These are phyloP conservation scores for Cydia amplana DNA, from an alignment of 1,140 invertebrate species.

Conservation along the genomic window DNA sequence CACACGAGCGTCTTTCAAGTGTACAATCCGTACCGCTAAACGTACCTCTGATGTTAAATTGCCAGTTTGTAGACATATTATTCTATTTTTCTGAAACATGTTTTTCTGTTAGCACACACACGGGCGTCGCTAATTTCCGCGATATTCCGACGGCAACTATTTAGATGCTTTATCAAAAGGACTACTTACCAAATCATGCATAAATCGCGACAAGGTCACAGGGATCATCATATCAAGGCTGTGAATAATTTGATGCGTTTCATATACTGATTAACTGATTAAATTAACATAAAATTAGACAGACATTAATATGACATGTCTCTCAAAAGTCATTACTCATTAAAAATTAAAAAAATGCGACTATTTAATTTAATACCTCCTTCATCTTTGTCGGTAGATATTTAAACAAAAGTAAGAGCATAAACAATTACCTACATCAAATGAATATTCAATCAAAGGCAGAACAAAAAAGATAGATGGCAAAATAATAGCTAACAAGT, in stretches of 20 bases:
- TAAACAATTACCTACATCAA: conserved; percentile 38
- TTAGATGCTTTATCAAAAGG: not conserved
- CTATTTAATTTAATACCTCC: conserved; percentile 8
- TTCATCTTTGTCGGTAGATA: conserved; percentile 12
- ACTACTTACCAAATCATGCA: not conserved
- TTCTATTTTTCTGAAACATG: not conserved
- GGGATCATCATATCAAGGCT: conserved; percentile 5
- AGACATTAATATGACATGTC: not conserved
- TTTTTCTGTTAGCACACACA: not conserved
- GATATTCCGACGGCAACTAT: not conserved
- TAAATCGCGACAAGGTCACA: not conserved
- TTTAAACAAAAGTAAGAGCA: not conserved
- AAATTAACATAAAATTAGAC: conserved; percentile 6
- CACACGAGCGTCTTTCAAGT: no score
- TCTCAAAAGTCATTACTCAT: not conserved
- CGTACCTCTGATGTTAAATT: no score
- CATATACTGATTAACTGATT: not conserved
- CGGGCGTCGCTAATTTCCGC: not conserved
- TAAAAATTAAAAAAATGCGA: not conserved
- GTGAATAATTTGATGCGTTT: not conserved
- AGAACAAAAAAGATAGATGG: conserved; percentile 53
- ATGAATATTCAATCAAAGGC: conserved; percentile 57
- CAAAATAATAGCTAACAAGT: conserved; percentile 43
- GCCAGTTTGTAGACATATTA: no score
- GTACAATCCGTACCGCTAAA: no score